Evolutionary conservation across 2,113 vertebrate species (phyloP).

Genomic region (Clinocottus analis): DNA sequence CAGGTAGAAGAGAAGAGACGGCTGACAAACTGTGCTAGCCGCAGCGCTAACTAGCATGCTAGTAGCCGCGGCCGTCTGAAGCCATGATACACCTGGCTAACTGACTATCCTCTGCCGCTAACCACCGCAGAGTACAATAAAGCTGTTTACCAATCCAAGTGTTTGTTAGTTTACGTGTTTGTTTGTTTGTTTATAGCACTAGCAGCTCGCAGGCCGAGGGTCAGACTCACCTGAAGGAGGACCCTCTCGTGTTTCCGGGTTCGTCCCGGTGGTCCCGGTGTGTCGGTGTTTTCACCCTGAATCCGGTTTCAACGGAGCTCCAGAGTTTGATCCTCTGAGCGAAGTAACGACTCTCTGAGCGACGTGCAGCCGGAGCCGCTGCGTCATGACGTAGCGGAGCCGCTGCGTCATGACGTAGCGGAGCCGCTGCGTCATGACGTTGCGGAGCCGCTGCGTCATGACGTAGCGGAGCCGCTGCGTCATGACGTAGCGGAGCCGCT

Average conservation of each 20-base stretch:
- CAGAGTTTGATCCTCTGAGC: neutral
- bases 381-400: conserved; percentile 57
- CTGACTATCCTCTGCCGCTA: conserved; percentile 23
- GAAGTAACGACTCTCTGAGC: neutral
- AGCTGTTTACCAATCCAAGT: too few species aligned
- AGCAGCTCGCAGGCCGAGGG: conserved; percentile 22
- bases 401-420: too few species aligned
- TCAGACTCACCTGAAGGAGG: conserved; percentile 53
- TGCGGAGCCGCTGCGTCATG: rapidly evolving
- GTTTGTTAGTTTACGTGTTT: neutral
- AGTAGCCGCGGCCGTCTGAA: conserved; percentile 3
- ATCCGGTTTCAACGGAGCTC: neutral
- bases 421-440: too few species aligned
- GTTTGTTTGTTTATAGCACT: neutral
- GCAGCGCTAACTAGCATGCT: conserved; percentile 54
- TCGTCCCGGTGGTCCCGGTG: neutral
- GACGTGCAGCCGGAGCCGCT: conserved; percentile 37
- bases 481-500: too few species aligned
- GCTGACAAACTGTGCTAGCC: conserved; percentile 13
- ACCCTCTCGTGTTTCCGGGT: neutral
- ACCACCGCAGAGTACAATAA: neutral
- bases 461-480: too few species aligned
- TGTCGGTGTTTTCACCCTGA: too few species aligned
- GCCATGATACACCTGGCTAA: conserved; percentile 39
- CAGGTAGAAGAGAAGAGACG: too few species aligned